Evolutionary conservation across 2,888 invertebrate species (phyloP).

Genomic region (Chorisops tibialis): DNA sequence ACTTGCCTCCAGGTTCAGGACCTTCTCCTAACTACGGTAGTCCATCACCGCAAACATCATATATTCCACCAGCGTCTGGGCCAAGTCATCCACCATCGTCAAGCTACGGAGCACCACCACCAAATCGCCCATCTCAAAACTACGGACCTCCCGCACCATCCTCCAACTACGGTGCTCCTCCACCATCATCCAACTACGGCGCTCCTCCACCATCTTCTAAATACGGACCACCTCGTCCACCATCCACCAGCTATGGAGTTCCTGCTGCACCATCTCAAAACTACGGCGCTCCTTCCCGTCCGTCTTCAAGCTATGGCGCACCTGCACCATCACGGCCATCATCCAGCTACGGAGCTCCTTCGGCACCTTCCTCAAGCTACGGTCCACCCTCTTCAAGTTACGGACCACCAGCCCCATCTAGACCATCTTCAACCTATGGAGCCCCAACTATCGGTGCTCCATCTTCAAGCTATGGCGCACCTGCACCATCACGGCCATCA

Average conservation of each 20-base stretch:
- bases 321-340: constrained; percentile 49
- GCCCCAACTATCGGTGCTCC: constrained; percentile 48
- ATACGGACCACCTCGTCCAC: constrained; percentile 49
- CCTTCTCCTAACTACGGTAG: constrained; percentile 51
- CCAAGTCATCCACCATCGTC: constrained; percentile 41
- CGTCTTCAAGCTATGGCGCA: constrained; percentile 40
- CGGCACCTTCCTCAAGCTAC: constrained; percentile 42
- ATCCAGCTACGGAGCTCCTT: constrained; percentile 55
- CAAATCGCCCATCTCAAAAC: constrained; percentile 40
- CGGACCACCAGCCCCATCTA: constrained; percentile 47
- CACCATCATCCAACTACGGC: constrained; percentile 45
- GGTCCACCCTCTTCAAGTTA: constrained; percentile 48
- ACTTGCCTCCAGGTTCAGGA: constrained; percentile 36
- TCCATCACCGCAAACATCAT: constrained; percentile 55
- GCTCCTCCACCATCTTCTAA: constrained; percentile 46
- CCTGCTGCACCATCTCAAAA: constrained; percentile 56
- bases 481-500: constrained; percentile 47
- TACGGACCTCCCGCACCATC: constrained; percentile 45
- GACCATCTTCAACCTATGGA: constrained; percentile 43
- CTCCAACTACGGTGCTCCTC: constrained; percentile 41
- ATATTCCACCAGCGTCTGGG: constrained; percentile 56
- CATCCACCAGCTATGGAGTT: constrained; percentile 58
- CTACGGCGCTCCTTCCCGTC: constrained; percentile 49
- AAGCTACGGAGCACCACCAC: constrained; percentile 44
- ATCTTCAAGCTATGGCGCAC: constrained; percentile 44